Evolutionary conservation across 2,888 invertebrate genomes (phyloP), one percentile per base, ranked within the genome.

Genomic region (Myathropa florea): DNA sequence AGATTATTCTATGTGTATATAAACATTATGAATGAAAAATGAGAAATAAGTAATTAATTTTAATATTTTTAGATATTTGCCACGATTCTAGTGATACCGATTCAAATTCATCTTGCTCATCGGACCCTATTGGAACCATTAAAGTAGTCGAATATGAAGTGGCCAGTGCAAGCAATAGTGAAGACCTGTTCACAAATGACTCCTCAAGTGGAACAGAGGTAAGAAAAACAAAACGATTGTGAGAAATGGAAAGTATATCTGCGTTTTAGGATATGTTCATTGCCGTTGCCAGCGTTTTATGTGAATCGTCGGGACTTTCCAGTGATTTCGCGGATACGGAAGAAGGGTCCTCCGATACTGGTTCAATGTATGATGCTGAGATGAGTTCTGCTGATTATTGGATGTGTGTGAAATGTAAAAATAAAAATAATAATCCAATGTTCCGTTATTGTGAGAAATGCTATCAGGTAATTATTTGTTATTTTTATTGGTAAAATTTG

Each of bases 401-500:
- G 94, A 93, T 93, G 75, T 96, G 96, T 91, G 94, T 94, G 21
- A 94, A 94, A 90, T 96, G 96, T 92, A 93, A 93, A 87, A 93
- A 94, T 65, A 91, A 92, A 88, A 94, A 94, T 90, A 94, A 95
- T 91, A 95, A 95, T 93, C 95, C 95, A 53, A 92, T 94, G 78
- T 96, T 94, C 90, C 93, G 95, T 87, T 95, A 94, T 93, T 96
- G 96, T 92, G 94, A 95, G 91, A 95, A 94, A 92, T 96, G 96
- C 91, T 96, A 94, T 91, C 95, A 95, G 95, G 96, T 95, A 87
- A 87, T 64, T 71, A 18, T 28, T 30, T 2, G 3, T 55, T 33
- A 14, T 30, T 3, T 64, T n/a, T 46, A 0, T 53, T 53, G 21
- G 7, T 18, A 9, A 4, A 53, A 18, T 53, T 53, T 46, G 2